Evolutionary conservation across 2,797 vertebrate genomes (phyloP).

Genomic region (Acropternis orthonyx): DNA sequence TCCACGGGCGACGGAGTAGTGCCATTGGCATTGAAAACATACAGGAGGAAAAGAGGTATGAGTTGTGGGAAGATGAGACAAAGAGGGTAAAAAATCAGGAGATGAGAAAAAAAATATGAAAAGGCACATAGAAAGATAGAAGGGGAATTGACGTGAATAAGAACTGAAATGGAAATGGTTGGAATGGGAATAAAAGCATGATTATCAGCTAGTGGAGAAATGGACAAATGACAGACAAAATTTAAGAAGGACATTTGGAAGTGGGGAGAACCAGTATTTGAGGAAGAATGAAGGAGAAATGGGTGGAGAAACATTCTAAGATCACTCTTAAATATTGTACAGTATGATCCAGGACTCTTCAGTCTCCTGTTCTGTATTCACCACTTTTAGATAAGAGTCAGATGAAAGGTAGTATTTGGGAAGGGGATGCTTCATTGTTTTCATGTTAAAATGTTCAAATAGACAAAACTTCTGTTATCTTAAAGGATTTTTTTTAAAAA

Average conservation of each 20-base stretch:
- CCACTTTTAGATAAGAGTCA: background rate
- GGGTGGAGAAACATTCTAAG: background rate
- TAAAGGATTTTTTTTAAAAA: background rate
- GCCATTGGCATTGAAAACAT: slow-evolving; percentile 76
- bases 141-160: background rate
- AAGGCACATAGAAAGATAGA: background rate
- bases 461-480: background rate
- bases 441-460: background rate
- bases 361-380: background rate
- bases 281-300: background rate
- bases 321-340: background rate
- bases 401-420: background rate
- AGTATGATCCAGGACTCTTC: background rate
- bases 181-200: background rate
- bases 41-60: slow-evolving; percentile 75
- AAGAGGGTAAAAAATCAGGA: background rate
- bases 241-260: background rate
- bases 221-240: background rate
- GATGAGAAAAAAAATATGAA: background rate
- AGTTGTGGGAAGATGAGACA: background rate
- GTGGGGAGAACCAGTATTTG: background rate
- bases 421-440: background rate
- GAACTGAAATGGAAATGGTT: background rate
- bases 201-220: background rate
- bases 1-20: slow-evolving; percentile 71